Percentiles rank a stretch among this genome's conserved stretches.
These are phyloP conservation scores for Phymatocera aterrima DNA, from an alignment of 2,888 invertebrate genomes.

Conservation along the genomic window DNA sequence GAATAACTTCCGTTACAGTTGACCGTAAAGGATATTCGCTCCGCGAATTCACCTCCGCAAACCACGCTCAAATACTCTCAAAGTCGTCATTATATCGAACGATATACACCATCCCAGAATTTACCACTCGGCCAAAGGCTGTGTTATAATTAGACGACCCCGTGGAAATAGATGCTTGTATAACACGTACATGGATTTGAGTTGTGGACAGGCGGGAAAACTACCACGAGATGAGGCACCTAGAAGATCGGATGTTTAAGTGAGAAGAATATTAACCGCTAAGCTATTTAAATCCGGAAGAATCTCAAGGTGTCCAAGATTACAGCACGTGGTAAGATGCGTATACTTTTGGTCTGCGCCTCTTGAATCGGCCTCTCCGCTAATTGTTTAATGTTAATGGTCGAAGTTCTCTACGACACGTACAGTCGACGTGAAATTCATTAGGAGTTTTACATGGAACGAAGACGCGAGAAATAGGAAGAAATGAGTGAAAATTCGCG, in stretches of 20 bases:
- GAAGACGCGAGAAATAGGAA: neutral
- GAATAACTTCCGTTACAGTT: neutral
- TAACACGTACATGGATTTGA: neutral
- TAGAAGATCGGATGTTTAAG: neutral
- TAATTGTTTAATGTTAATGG: neutral
- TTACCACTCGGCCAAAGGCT: neutral
- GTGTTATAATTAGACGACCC: slow-evolving; percentile 27
- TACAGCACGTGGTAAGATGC: neutral
- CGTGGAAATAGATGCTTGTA: slow-evolving; percentile 20
- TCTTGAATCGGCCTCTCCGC: neutral
- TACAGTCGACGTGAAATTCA: neutral
- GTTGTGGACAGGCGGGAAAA: neutral
- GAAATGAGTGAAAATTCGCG: neutral
- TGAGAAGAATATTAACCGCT: neutral
- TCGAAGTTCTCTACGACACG: neutral
- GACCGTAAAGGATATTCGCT: neutral
- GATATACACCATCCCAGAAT: neutral
- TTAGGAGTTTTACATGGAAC: no score
- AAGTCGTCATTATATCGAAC: neutral
- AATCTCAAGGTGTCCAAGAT: slow-evolving; percentile 13
- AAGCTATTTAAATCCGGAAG: slow-evolving; percentile 6
- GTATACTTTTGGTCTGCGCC: neutral
- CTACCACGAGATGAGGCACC: no score
- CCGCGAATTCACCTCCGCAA: neutral
- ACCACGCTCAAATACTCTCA: neutral